phyloP scores from a whole-genome alignment of 2,888 invertebrate genomes.

The Melinaea marsaeus region DNA sequence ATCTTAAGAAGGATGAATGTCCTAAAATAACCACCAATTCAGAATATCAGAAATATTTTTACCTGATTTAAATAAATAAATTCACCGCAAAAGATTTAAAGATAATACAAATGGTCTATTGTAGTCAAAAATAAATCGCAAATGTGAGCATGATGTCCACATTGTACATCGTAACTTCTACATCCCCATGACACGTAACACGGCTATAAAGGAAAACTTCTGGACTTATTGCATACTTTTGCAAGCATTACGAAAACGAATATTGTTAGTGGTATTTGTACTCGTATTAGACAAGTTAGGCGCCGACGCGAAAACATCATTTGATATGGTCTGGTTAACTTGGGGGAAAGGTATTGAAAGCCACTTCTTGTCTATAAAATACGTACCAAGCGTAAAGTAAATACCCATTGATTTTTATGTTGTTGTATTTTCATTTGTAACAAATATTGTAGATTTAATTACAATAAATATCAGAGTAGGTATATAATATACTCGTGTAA shows the following conservation, averaged over 20 bases:
- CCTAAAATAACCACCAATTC: no score
- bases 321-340: conserved; percentile 48
- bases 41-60: no score
- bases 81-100: no score
- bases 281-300: conserved; percentile 13
- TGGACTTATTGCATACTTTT: conserved; percentile 36
- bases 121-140: conserved; percentile 6
- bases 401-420: neutral
- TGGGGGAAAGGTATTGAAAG: conserved; percentile 27
- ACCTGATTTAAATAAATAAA: no score
- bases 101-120: no score
- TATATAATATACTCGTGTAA: no score
- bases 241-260: conserved; percentile 41
- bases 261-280: conserved; percentile 20
- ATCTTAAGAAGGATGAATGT: no score
- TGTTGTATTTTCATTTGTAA: no score
- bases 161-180: conserved; percentile 7
- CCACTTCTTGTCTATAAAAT: neutral
- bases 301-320: conserved; percentile 47
- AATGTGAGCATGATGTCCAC: neutral
- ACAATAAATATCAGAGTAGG: no score
- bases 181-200: conserved; percentile 36
- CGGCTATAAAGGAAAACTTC: conserved; percentile 56
- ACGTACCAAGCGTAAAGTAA: neutral
- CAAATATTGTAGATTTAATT: no score